These are phyloP conservation scores for Phortica magna DNA, from an alignment of 2,888 invertebrate species.

Conservation along the genomic window DNA sequence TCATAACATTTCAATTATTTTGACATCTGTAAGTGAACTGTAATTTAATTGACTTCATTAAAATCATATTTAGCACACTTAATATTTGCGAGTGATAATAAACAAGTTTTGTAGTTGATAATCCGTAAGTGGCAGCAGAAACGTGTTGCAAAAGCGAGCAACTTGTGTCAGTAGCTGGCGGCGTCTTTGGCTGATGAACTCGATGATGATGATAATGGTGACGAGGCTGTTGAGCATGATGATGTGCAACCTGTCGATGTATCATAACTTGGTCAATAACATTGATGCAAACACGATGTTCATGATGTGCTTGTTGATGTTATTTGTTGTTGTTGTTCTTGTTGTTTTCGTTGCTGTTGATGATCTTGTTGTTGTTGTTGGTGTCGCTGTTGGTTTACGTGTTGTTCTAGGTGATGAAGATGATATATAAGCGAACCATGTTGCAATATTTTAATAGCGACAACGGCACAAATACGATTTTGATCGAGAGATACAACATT, in stretches of 20 bases:
- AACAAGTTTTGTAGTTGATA: not conserved
- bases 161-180: not conserved
- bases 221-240: not conserved
- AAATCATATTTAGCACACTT: not conserved
- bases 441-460: not conserved
- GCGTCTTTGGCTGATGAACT: not conserved
- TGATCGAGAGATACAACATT: slow-evolving; percentile 52
- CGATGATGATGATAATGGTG: not conserved
- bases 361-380: not conserved
- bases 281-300: slow-evolving; percentile 51
- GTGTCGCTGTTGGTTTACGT: not conserved
- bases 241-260: slow-evolving; percentile 48
- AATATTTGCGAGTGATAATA: slow-evolving; percentile 7
- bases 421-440: slow-evolving; percentile 6
- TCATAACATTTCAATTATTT: no score
- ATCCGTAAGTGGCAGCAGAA: not conserved
- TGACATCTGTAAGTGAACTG: not conserved
- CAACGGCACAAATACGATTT: slow-evolving; percentile 42
- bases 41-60: not conserved
- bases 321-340: not conserved
- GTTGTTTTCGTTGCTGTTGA: not conserved
- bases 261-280: slow-evolving; percentile 66
- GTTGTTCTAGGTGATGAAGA: slow-evolving; percentile 1
- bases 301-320: not conserved
- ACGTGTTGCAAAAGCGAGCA: slow-evolving; percentile 7